Conservation (phyloP, 2,888 invertebrate genomes). For the Pollenia griseotomentosa region DNA sequence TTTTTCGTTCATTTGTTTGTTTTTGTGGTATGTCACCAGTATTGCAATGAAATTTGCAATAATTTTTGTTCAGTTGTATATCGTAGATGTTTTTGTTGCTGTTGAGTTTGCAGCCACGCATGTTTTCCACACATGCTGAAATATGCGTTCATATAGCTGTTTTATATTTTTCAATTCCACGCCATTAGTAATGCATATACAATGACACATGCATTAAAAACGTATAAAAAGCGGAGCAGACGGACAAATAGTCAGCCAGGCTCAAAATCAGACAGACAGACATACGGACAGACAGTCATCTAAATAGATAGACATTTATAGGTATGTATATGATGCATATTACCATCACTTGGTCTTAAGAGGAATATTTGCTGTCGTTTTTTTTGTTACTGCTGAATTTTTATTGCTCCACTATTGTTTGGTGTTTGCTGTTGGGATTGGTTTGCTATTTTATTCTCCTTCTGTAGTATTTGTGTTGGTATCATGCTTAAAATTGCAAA, state of each 20-base stretch:
- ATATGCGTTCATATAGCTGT: conserved; percentile 47
- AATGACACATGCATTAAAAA: conserved; percentile 43
- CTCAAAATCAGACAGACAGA: conserved; percentile 3
- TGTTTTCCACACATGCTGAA: conserved; percentile 70
- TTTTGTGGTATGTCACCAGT: conserved; percentile 69
- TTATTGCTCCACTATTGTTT: conserved; percentile 65
- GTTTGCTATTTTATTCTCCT: conserved; percentile 52
- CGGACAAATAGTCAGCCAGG: conserved; percentile 17
- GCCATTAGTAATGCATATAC: conserved; percentile 54
- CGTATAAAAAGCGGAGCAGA: conserved; percentile 23
- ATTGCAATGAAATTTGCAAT: conserved; percentile 67
- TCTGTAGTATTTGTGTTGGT: conserved; percentile 29
- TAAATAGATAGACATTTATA: conserved; percentile 51
- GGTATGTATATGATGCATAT: conserved; percentile 23
- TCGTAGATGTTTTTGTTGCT: conserved; percentile 5
- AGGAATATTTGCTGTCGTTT: conserved; percentile 34
- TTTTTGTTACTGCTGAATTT: conserved; percentile 13
- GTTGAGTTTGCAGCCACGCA: conserved; percentile 65
- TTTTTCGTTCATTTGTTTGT: conserved; percentile 5
- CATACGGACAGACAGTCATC: conserved; percentile 19
- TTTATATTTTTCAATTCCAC: conserved; percentile 46
- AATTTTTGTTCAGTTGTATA: conserved; percentile 38
- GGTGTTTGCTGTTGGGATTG: conserved; percentile 54
- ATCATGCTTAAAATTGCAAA: conserved; percentile 71
- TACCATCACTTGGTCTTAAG: conserved; percentile 61